A percentile compares a stretch with the other conserved stretches of the same genome.
These are phyloP conservation scores for Pollenia labialis DNA, from an alignment of 2,888 invertebrate species.

Conservation along the genomic window DNA sequence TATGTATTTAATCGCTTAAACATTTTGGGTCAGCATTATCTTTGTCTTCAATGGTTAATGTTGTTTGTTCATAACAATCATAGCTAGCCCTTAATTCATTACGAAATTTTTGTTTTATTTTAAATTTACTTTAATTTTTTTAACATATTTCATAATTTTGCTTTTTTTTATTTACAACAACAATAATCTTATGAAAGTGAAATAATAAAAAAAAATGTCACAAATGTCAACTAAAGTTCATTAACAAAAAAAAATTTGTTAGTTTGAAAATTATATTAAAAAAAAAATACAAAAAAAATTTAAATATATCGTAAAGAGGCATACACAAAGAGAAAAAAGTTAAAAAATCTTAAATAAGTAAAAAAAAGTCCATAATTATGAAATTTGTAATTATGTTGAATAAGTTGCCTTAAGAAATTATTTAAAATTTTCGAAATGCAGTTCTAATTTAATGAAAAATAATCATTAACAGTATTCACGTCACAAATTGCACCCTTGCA, in stretches of 20 bases:
- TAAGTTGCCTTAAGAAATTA: no score
- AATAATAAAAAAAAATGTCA: conserved; percentile 45
- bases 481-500: no score
- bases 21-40: conserved; percentile 7
- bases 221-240: conserved; percentile 62
- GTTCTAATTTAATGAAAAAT: no score
- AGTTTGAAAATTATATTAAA: conserved; percentile 6
- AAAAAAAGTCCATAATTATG: no score
- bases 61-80: neutral
- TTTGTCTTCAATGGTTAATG: neutral
- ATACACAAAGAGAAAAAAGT: conserved; percentile 3
- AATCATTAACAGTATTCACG: no score
- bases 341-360: neutral
- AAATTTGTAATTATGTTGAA: no score
- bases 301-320: neutral
- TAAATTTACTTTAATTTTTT: conserved; percentile 5
- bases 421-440: no score
- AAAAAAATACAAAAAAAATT: neutral
- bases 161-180: conserved; percentile 18
- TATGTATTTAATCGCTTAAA: no score
- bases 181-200: neutral
- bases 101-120: conserved; percentile 29
- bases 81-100: conserved; percentile 58
- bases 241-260: conserved; percentile 52
- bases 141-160: neutral